phyloP scores from a whole-genome alignment of 2,113 vertebrate genomes.

The Uria aalge region DNA sequence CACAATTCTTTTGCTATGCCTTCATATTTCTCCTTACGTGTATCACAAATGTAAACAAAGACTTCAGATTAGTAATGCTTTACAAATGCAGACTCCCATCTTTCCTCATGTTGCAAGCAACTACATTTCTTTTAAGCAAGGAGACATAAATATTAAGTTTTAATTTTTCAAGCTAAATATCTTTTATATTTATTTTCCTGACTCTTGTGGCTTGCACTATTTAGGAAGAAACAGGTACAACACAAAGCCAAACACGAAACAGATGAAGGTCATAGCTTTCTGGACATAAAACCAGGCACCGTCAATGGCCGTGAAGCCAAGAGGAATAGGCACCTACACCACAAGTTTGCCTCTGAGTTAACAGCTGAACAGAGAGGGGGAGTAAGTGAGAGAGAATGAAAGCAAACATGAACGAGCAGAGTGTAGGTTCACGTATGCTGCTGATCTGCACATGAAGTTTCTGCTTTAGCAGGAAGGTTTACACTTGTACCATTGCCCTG shows the following conservation, averaged over 20 bases:
- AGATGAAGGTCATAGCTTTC: neutral
- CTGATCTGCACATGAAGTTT: neutral
- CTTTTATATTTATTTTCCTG: neutral
- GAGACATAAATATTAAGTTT: neutral
- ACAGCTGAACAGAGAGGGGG: neutral
- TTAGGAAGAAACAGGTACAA: neutral
- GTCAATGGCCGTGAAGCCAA: neutral
- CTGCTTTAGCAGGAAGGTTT: neutral
- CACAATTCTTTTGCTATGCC: neutral
- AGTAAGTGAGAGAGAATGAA: neutral
- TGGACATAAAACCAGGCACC: neutral
- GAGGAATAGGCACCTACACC: neutral
- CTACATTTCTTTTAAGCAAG: fast-evolving
- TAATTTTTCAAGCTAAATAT: neutral
- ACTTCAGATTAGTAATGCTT: neutral
- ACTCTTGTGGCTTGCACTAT: neutral
- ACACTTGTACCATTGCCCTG: neutral
- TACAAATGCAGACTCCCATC: neutral
- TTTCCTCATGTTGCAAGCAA: neutral
- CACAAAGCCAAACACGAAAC: neutral
- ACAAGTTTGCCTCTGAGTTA: neutral
- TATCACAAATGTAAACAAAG: neutral
- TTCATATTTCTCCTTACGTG: neutral
- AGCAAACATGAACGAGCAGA: neutral
- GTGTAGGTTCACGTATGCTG: neutral